A percentile compares a stretch with the other conserved stretches of the same genome.
These are phyloP conservation scores for Pteropus alecto DNA, from an alignment of 2,113 vertebrate species.

Conservation along the genomic window DNA sequence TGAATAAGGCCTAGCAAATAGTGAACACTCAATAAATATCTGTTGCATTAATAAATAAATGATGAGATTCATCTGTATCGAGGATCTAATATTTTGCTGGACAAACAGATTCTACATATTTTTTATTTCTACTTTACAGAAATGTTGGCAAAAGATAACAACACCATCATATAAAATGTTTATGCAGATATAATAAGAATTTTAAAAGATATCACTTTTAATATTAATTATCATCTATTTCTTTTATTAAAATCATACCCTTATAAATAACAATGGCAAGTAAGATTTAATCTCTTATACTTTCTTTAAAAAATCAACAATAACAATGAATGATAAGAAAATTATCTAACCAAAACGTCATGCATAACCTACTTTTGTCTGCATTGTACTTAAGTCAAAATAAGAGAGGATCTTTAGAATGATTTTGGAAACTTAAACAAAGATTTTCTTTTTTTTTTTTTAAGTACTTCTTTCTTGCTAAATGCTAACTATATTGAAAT, in stretches of 20 bases:
- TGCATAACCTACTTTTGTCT: slow-evolving; percentile 10
- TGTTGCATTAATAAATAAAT: not conserved
- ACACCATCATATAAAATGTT: not conserved
- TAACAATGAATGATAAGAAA: slow-evolving; percentile 2
- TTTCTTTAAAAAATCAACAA: not conserved
- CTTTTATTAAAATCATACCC: not conserved
- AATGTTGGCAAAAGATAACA: not conserved
- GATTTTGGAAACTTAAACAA: slow-evolving; percentile 36
- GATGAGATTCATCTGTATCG: not conserved
- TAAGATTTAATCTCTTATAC: not conserved
- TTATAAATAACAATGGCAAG: not conserved
- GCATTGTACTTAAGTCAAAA: not conserved
- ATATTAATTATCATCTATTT: not conserved
- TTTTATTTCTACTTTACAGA: not conserved
- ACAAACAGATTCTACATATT: not conserved
- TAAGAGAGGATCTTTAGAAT: not conserved
- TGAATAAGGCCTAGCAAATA: not conserved
- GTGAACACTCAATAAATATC: not conserved
- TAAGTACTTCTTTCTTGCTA: not conserved
- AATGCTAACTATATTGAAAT: slow-evolving; percentile 24
- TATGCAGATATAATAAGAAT: not conserved
- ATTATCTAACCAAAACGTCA: not conserved
- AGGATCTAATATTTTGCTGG: not conserved
- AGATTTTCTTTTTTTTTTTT: not conserved
- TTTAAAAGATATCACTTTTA: not conserved